Evolutionary conservation across 1,140 invertebrate species (phyloP).

Genomic region (Bombus ignitus): DNA sequence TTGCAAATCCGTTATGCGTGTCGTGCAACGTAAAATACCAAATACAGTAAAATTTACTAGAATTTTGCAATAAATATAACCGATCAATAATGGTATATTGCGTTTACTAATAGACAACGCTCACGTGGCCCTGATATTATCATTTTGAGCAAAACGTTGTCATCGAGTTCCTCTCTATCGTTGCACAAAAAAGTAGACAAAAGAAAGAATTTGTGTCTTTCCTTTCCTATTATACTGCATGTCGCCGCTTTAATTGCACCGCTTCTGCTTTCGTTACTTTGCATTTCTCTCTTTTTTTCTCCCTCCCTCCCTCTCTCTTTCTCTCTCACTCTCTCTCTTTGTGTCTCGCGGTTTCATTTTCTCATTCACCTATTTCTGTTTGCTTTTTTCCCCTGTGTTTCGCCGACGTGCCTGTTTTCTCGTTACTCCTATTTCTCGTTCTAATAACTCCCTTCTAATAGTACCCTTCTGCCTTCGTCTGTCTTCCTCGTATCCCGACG

Average conservation of each 20-base stretch:
- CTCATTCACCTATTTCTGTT: background rate
- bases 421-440: background rate
- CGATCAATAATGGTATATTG: background rate
- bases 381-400: background rate
- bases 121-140: background rate
- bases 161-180: background rate
- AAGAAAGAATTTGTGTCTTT: background rate
- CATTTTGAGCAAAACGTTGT: background rate
- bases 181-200: background rate
- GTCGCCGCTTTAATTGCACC: background rate
- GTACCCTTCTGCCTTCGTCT: background rate
- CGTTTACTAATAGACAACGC: background rate
- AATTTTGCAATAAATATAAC: background rate
- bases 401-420: background rate
- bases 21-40: too few relatives aligned
- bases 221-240: background rate
- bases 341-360: background rate
- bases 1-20: background rate
- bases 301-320: too few relatives aligned
- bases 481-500: background rate
- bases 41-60: background rate
- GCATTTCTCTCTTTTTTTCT: background rate
- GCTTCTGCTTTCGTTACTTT: background rate
- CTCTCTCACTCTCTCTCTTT: background rate
- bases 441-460: conserved; percentile 9